These are phyloP conservation scores for Oryzias melastigma DNA, from an alignment of 2,113 vertebrate species.

Conservation along the genomic window DNA sequence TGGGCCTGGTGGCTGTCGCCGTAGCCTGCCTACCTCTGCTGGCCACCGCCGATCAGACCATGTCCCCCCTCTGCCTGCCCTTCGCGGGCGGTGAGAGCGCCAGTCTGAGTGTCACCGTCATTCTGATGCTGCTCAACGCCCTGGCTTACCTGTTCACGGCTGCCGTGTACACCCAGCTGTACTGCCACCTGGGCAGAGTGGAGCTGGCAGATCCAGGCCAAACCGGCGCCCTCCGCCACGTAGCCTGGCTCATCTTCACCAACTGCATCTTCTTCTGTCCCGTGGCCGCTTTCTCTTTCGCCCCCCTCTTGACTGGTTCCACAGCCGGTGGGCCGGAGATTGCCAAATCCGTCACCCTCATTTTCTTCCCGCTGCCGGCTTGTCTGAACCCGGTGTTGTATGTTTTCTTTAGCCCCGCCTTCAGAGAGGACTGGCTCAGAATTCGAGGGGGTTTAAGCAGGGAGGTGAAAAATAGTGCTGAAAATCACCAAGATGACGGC, in stretches of 20 bases:
- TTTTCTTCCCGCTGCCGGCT: constrained; percentile 93
- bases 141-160: constrained; percentile 92
- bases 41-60: constrained; percentile 77
- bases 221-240: constrained; percentile 87
- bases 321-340: constrained; percentile 89
- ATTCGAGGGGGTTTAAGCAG: constrained; percentile 64
- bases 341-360: constrained; percentile 93
- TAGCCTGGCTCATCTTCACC: constrained; percentile 98
- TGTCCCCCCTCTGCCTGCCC: constrained; percentile 92
- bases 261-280: constrained; percentile 99
- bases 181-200: constrained; percentile 90
- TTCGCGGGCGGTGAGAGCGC: constrained; percentile 88
- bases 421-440: constrained; percentile 92
- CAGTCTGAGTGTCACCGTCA: constrained; percentile 87
- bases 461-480: constrained; percentile 63
- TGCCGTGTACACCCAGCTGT: constrained; percentile 93
- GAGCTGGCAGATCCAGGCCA: constrained; percentile 88
- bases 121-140: constrained; percentile 91
- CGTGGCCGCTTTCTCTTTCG: constrained; percentile 94
- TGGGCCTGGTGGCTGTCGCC: constrained; percentile 79
- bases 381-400: constrained; percentile 95
- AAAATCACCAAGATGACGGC: constrained; percentile 59
- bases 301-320: constrained; percentile 82
- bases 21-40: constrained; percentile 87
- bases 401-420: constrained; percentile 94